Evolutionary conservation across 2,888 invertebrate species (phyloP).

Genomic region (Caenorhabditis plicata): DNA sequence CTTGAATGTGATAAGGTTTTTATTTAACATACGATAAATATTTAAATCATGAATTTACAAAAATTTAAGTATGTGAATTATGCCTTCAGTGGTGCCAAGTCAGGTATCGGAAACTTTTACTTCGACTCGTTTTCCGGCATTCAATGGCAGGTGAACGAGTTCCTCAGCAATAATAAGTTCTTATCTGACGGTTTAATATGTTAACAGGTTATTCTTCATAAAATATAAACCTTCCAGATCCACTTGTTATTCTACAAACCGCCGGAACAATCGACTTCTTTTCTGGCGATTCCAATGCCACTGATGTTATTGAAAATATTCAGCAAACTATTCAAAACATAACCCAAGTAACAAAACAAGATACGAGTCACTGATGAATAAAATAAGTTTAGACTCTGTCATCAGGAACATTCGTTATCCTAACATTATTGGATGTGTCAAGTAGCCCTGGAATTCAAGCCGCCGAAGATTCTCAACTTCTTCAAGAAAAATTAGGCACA

Average conservation of each 20-base stretch:
- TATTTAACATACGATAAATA: too few species aligned
- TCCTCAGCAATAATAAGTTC: conserved; percentile 31
- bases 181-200: conserved; percentile 33
- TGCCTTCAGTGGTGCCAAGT: conserved; percentile 54
- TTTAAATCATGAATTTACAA: background rate
- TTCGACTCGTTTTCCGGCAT: conserved; percentile 54
- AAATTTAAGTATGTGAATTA: conserved; percentile 50
- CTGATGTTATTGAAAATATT: conserved; percentile 44
- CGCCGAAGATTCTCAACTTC: conserved; percentile 44
- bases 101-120: conserved; percentile 53
- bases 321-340: conserved; percentile 43
- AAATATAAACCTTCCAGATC: conserved; percentile 30
- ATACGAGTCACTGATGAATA: background rate
- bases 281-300: conserved; percentile 45
- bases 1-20: conserved; percentile 54
- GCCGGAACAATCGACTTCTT: conserved; percentile 57
- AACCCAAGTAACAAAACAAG: conserved; percentile 18
- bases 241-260: conserved; percentile 50
- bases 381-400: conserved; percentile 32
- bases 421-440: conserved; percentile 47
- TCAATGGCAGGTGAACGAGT: conserved; percentile 45
- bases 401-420: conserved; percentile 46
- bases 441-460: conserved; percentile 50
- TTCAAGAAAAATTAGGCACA: conserved; percentile 36
- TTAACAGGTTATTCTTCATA: background rate